Evolutionary conservation across 2,797 vertebrate species (phyloP).

Genomic region (Sebastes itinus): DNA sequence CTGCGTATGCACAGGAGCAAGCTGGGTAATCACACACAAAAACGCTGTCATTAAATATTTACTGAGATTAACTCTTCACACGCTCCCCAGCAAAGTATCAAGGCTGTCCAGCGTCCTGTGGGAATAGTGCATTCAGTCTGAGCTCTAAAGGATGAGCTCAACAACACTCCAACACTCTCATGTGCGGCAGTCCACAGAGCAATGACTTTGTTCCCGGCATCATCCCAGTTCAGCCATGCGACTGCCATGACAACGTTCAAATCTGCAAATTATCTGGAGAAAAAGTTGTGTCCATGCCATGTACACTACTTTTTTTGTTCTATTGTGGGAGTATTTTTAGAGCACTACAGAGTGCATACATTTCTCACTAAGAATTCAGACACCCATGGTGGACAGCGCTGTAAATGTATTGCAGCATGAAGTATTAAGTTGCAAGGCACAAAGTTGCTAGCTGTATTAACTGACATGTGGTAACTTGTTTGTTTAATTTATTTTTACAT

Average conservation of each 20-base stretch:
- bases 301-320: not conserved
- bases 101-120: not conserved
- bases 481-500: not conserved
- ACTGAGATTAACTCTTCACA: constrained; percentile 43
- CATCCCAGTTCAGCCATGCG: not conserved
- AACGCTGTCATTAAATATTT: constrained; percentile 59
- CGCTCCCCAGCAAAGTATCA: constrained; percentile 15
- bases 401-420: not conserved
- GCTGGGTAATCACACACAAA: constrained; percentile 57
- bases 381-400: not conserved
- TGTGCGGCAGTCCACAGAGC: not conserved
- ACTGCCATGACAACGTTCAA: not conserved
- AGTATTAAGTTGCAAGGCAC: not conserved
- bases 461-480: not conserved
- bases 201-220: not conserved
- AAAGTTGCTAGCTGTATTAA: not conserved
- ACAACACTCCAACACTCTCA: not conserved
- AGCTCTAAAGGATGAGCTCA: not conserved
- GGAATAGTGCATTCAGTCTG: not conserved
- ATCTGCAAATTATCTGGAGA: not conserved
- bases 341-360: not conserved
- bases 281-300: not conserved
- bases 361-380: not conserved
- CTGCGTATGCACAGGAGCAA: constrained; percentile 28
- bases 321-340: not conserved